A percentile compares a stretch with the other conserved stretches of the same genome.
Conservation (phyloP, 2,113 vertebrate species). For the Accipiter cooperii region DNA sequence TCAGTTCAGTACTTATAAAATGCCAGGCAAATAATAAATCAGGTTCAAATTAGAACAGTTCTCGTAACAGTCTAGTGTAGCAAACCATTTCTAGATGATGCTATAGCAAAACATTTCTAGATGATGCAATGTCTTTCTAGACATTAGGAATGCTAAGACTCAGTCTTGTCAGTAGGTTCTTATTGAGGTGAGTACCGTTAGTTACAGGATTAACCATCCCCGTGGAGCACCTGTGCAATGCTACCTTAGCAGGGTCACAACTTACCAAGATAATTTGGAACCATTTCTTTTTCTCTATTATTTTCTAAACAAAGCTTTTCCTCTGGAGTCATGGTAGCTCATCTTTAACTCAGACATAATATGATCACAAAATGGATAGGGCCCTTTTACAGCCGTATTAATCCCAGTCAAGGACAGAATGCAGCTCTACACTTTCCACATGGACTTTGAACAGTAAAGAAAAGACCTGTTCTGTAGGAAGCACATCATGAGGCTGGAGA, state of each 20-base stretch:
- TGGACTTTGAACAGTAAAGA: not conserved
- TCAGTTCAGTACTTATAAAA: constrained; percentile 19
- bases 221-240: not conserved
- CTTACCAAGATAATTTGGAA: not conserved
- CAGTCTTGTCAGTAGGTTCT: not conserved
- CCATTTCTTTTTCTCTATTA: not conserved
- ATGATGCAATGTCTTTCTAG: not conserved
- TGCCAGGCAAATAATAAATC: not conserved
- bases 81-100: not conserved
- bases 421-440: not conserved
- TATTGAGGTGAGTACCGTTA: not conserved
- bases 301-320: not conserved
- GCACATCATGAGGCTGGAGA: not conserved
- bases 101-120: not conserved
- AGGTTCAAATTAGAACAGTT: not conserved
- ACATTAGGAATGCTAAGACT: not conserved
- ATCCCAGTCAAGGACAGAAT: not conserved
- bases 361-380: not conserved
- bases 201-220: not conserved
- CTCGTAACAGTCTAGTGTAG: not conserved
- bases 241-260: not conserved
- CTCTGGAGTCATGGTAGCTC: not conserved
- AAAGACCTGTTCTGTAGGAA: not conserved
- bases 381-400: not conserved
- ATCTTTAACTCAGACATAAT: not conserved